Evolutionary conservation across 2,888 invertebrate genomes (phyloP).

Genomic region (Lepas anatifera): DNA sequence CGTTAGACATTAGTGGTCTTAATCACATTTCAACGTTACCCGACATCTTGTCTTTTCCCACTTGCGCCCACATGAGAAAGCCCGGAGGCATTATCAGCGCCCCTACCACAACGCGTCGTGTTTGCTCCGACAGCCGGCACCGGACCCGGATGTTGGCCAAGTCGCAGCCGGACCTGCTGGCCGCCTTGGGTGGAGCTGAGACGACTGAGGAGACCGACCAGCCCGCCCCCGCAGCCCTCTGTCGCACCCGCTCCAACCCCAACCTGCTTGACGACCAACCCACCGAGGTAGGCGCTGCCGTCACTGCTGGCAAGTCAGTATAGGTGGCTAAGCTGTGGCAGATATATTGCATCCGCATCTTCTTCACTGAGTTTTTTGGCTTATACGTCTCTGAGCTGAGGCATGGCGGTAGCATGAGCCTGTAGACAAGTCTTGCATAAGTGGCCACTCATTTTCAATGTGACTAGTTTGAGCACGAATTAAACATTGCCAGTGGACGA

Average conservation of each 20-base stretch:
- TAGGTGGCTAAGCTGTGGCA: not conserved
- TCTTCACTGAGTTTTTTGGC: not conserved
- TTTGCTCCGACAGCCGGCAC: slow-evolving; percentile 42
- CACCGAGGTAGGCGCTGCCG: slow-evolving; percentile 2
- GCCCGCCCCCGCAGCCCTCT: slow-evolving; percentile 31
- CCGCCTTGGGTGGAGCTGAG: slow-evolving; percentile 43
- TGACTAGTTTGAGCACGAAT: too few relatives aligned
- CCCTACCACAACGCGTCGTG: too few relatives aligned
- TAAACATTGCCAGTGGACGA: not conserved
- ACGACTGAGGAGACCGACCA: slow-evolving; percentile 35
- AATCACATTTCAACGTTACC: too few relatives aligned
- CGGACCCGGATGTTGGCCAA: slow-evolving; percentile 46
- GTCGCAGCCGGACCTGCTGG: slow-evolving; percentile 46
- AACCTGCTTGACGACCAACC: slow-evolving; percentile 30
- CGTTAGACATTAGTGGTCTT: too few relatives aligned
- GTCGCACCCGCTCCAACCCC: slow-evolving; percentile 31
- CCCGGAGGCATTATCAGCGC: too few relatives aligned
- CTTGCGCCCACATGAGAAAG: too few relatives aligned
- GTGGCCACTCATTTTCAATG: too few relatives aligned
- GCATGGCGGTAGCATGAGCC: not conserved
- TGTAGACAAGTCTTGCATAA: too few relatives aligned
- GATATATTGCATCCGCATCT: not conserved
- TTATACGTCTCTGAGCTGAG: not conserved
- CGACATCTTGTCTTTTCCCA: too few relatives aligned
- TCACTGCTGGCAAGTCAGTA: not conserved